Evolutionary conservation across 1,140 invertebrate species (phyloP).

Genomic region (Atta cephalotes): DNA sequence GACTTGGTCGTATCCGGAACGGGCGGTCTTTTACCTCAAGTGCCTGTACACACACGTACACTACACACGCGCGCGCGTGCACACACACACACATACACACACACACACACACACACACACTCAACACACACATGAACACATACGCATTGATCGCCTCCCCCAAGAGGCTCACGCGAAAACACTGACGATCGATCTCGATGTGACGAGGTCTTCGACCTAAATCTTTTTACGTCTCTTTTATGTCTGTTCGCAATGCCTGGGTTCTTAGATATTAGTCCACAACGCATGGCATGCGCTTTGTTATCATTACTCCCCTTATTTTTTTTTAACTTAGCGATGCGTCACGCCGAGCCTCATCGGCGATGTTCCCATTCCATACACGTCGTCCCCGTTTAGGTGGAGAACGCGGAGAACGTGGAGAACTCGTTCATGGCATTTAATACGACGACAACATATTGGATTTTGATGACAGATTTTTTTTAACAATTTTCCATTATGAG

Average conservation of each 20-base stretch:
- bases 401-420: slow-evolving; percentile 19
- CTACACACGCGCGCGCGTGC: neutral
- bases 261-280: slow-evolving; percentile 73
- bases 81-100: neutral
- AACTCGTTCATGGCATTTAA: slow-evolving; percentile 32
- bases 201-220: slow-evolving; percentile 65
- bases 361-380: slow-evolving; percentile 52
- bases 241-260: slow-evolving; percentile 70
- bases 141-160: slow-evolving; percentile 42
- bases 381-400: slow-evolving; percentile 34
- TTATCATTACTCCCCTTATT: slow-evolving; percentile 63
- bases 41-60: neutral
- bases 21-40: slow-evolving; percentile 45
- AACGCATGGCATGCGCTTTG: slow-evolving; percentile 82
- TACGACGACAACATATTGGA: slow-evolving; percentile 14
- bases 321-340: slow-evolving; percentile 50
- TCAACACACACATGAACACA: neutral
- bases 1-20: slow-evolving; percentile 65
- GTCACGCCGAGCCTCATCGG: slow-evolving; percentile 30
- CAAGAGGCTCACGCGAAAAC: slow-evolving; percentile 56
- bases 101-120: neutral
- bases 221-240: slow-evolving; percentile 68
- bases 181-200: slow-evolving; percentile 57
- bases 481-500: neutral
- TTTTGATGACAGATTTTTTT: slow-evolving; percentile 34